Evolutionary conservation across 2,888 invertebrate species (phyloP).

Genomic region (Drosophila tripunctata): DNA sequence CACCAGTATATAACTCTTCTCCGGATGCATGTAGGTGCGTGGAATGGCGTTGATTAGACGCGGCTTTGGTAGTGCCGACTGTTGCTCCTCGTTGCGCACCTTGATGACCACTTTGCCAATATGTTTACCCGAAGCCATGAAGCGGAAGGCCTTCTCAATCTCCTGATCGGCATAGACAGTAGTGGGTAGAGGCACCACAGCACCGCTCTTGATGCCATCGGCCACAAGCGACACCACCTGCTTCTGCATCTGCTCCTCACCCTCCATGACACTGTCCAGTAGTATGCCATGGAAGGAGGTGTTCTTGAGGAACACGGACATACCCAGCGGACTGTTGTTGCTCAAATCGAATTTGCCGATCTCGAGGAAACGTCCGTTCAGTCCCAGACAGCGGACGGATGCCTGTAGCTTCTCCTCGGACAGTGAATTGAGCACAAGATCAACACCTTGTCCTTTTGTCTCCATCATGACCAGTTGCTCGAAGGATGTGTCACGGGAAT

Average conservation of each 20-base stretch:
- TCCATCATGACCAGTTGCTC: conserved; percentile 94
- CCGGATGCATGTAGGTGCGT: conserved; percentile 92
- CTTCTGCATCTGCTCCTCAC: conserved; percentile 88
- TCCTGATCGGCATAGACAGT: conserved; percentile 94
- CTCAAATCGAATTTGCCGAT: conserved; percentile 99
- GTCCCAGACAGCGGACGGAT: conserved; percentile 95
- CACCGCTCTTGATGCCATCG: conserved; percentile 94
- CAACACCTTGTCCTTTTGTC: conserved; percentile 96
- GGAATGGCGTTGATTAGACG: conserved; percentile 92
- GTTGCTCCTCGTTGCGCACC: conserved; percentile 91
- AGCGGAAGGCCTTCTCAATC: conserved; percentile 95
- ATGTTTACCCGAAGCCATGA: conserved; percentile 98
- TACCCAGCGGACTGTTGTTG: conserved; percentile 91
- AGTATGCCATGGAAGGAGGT: conserved; percentile 99
- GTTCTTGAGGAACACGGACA: conserved; percentile 98
- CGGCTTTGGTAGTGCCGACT: conserved; percentile 84
- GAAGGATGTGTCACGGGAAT: conserved; percentile 95
- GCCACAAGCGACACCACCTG: conserved; percentile 91
- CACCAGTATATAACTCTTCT: conserved; percentile 90
- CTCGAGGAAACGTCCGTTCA: conserved; percentile 97
- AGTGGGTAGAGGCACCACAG: conserved; percentile 93
- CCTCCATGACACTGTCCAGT: conserved; percentile 95
- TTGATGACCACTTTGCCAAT: conserved; percentile 98
- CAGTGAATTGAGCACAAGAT: conserved; percentile 97
- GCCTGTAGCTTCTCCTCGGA: conserved; percentile 97